Conservation (phyloP, 2,888 invertebrate species). For the Furcula furcula region DNA sequence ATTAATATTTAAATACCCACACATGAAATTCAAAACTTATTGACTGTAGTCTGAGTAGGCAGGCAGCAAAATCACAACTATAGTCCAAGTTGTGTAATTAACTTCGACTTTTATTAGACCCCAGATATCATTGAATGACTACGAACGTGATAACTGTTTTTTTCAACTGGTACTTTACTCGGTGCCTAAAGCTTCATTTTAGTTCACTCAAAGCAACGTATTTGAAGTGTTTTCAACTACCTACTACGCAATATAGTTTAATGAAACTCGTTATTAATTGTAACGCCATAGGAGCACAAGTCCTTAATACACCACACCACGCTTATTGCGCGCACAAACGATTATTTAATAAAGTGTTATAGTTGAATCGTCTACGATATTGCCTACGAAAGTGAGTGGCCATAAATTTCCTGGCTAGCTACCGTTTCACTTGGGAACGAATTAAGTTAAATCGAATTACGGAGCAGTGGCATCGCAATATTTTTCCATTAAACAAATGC, state of each 20-base stretch:
- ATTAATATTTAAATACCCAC: no score
- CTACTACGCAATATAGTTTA: neutral
- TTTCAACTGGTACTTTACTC: no score
- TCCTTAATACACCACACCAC: constrained; percentile 11
- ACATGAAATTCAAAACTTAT: no score
- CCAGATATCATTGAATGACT: no score
- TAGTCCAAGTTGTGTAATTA: no score
- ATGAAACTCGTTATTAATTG: constrained; percentile 9
- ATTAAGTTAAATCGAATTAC: constrained; percentile 24
- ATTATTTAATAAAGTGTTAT: constrained; percentile 12
- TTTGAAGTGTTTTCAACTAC: neutral
- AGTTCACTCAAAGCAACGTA: no score
- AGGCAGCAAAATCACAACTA: no score
- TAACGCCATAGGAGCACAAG: constrained; percentile 14
- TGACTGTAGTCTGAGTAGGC: no score
- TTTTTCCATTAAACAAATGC: constrained; percentile 26
- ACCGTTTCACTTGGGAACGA: constrained; percentile 23
- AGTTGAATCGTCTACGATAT: constrained; percentile 16
- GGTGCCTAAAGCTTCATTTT: no score
- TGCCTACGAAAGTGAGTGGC: constrained; percentile 36
- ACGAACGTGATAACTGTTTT: no score
- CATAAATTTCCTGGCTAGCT: constrained; percentile 33
- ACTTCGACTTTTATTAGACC: no score
- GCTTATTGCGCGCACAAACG: neutral
- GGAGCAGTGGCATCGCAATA: constrained; percentile 16